These are phyloP conservation scores for Drosophila nasuta DNA, from an alignment of 1,140 invertebrate species.

Conservation along the genomic window DNA sequence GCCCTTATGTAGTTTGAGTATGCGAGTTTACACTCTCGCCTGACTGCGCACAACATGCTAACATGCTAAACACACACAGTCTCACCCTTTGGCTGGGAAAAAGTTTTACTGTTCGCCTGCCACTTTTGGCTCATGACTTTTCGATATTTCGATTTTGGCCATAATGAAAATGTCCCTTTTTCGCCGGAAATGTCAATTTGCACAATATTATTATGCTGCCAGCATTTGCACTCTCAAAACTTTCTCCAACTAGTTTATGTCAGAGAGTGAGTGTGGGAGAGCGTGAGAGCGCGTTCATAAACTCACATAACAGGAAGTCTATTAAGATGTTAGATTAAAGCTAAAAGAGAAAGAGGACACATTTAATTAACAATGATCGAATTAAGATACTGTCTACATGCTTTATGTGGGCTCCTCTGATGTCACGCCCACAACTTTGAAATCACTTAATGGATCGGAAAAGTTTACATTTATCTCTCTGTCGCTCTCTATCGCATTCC, in stretches of 20 bases:
- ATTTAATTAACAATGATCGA: slow-evolving; percentile 49
- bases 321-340: slow-evolving; percentile 25
- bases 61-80: neutral
- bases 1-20: slow-evolving; percentile 2
- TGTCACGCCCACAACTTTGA: slow-evolving; percentile 52
- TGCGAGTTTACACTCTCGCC: slow-evolving; percentile 35
- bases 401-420: slow-evolving; percentile 6
- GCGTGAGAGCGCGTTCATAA: neutral
- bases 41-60: slow-evolving; percentile 43
- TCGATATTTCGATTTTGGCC: slow-evolving; percentile 19
- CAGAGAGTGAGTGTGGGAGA: neutral
- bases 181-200: slow-evolving; percentile 43
- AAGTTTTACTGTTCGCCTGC: slow-evolving; percentile 19
- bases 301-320: slow-evolving; percentile 6
- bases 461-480: slow-evolving; percentile 47
- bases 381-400: slow-evolving; percentile 32
- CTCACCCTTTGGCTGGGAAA: slow-evolving; percentile 16
- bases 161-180: slow-evolving; percentile 35
- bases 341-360: slow-evolving; percentile 4
- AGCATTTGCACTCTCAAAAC: slow-evolving; percentile 1
- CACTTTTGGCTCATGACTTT: slow-evolving; percentile 44
- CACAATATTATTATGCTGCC: slow-evolving; percentile 32
- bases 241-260: slow-evolving; percentile 9
- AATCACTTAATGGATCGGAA: slow-evolving; percentile 69
- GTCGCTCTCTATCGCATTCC: neutral